Conservation (phyloP, 2,113 vertebrate genomes). For the Pollimyrus isidori region DNA sequence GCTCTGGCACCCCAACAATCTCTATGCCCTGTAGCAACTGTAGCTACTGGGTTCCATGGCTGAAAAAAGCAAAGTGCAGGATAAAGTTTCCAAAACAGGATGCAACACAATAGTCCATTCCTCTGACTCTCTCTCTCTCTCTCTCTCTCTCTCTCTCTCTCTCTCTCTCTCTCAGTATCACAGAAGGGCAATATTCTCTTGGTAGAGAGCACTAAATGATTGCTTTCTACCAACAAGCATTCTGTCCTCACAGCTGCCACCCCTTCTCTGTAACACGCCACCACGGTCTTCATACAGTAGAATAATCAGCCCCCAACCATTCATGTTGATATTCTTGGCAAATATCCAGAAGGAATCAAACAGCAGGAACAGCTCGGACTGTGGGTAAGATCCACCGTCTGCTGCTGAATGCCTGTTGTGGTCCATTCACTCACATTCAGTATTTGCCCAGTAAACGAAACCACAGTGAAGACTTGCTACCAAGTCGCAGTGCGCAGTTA, state of each 20-base stretch:
- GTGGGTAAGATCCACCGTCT: background rate
- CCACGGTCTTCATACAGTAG: background rate
- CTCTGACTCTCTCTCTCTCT: constrained; percentile 32
- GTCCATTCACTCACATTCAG: background rate
- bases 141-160: constrained; percentile 2
- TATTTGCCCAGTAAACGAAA: background rate
- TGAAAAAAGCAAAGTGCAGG: constrained; percentile 23
- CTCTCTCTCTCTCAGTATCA: background rate
- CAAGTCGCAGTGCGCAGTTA: background rate
- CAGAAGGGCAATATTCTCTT: background rate
- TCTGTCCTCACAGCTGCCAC: background rate
- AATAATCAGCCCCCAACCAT: background rate
- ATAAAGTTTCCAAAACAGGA: constrained; percentile 42
- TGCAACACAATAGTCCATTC: constrained; percentile 38
- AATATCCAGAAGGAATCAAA: constrained; percentile 3
- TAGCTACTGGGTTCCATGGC: background rate
- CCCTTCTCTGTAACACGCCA: background rate
- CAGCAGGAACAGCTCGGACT: background rate
- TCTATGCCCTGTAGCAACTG: background rate
- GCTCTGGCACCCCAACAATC: background rate
- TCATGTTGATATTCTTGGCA: constrained; percentile 20
- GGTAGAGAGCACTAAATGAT: background rate
- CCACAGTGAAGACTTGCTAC: background rate
- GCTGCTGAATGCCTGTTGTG: background rate
- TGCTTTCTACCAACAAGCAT: background rate